phyloP scores from a whole-genome alignment of 1,140 invertebrate species.

The Phenacoccus solenopsis region DNA sequence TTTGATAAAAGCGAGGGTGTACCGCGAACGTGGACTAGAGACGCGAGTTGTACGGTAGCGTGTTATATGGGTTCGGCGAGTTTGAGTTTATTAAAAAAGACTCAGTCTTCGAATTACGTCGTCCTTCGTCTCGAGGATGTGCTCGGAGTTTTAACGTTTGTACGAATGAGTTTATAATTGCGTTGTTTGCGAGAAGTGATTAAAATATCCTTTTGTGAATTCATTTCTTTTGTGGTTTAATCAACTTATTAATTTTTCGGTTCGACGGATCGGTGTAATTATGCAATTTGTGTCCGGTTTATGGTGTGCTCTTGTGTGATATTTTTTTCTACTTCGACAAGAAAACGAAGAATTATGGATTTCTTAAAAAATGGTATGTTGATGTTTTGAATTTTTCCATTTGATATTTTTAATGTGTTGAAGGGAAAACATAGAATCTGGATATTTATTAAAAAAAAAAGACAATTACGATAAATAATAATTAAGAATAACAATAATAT shows the following conservation, averaged over 20 bases:
- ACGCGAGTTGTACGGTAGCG: background rate
- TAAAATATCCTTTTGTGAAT: slow-evolving; percentile 3
- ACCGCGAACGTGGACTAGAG: background rate
- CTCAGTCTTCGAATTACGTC: background rate
- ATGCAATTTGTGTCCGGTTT: background rate
- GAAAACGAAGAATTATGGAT: background rate
- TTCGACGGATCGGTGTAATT: background rate
- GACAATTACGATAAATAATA: no score
- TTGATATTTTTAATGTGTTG: no score
- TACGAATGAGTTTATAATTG: background rate
- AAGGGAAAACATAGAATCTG: no score
- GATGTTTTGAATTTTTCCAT: no score
- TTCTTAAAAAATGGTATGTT: background rate
- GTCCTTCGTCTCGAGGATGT: background rate
- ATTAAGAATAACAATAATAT: no score
- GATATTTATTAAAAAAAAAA: no score
- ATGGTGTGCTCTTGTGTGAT: background rate
- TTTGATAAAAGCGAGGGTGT: background rate
- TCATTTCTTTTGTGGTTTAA: background rate
- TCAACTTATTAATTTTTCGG: background rate
- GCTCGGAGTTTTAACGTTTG: background rate
- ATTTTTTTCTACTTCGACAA: background rate
- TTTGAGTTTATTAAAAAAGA: background rate
- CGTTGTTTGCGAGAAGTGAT: background rate
- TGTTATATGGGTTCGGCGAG: background rate